These are phyloP conservation scores for Rhinogobius similis DNA, from an alignment of 2,113 vertebrate genomes.

Conservation along the genomic window DNA sequence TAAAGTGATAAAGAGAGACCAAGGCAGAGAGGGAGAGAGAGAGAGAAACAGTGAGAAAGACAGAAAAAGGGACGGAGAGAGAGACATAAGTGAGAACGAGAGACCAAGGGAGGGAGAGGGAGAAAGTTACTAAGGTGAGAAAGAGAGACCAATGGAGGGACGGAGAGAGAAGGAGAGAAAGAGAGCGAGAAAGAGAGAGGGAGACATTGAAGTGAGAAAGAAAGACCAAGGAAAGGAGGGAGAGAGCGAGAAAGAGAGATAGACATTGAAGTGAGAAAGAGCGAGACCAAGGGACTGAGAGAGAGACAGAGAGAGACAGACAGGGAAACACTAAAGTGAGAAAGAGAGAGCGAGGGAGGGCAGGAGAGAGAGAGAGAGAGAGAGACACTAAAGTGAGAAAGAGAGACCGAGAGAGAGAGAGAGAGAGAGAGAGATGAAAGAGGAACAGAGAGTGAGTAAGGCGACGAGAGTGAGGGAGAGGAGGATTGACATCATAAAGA, in stretches of 20 bases:
- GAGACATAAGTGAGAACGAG: too few species aligned
- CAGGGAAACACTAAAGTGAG: too few species aligned
- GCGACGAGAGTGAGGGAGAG: neutral
- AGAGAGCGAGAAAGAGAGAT: too few species aligned
- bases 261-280: neutral
- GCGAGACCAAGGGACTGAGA: neutral
- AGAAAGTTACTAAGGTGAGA: neutral
- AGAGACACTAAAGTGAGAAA: neutral
- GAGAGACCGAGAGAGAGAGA: neutral
- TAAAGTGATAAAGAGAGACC: too few species aligned
- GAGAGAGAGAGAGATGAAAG: too few species aligned
- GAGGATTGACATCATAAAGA: conserved; percentile 23
- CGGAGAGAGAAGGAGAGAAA: neutral
- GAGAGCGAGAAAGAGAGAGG: neutral
- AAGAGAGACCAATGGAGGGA: too few species aligned
- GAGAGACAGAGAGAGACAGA: neutral
- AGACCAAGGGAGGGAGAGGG: neutral
- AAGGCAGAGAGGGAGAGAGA: too few species aligned
- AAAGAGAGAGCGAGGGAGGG: neutral
- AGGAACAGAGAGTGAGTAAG: too few species aligned
- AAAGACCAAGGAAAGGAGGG: too few species aligned
- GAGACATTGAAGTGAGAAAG: too few species aligned
- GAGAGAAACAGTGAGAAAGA: too few species aligned
- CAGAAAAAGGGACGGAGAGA: too few species aligned
- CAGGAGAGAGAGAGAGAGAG: neutral